phyloP scores from a whole-genome alignment of 2,113 vertebrate genomes.

The Cottus gobio region DNA sequence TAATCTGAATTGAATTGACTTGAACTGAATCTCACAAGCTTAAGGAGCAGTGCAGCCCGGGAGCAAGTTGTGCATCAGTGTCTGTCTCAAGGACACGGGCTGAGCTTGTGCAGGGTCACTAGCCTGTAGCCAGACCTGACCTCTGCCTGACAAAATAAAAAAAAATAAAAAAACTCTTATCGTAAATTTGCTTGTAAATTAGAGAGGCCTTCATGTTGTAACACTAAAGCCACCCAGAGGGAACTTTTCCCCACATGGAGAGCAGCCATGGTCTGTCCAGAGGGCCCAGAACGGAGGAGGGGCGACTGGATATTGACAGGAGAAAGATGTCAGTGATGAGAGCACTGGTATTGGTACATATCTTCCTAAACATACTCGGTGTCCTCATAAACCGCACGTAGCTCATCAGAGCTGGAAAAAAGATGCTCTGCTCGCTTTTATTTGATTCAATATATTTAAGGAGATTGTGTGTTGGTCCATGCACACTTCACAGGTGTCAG shows the following conservation, averaged over 20 bases:
- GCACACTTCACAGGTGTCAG: background rate
- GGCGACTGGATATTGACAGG: background rate
- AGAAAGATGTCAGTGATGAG: background rate
- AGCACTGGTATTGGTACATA: background rate
- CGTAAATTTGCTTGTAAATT: background rate
- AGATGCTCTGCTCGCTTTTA: background rate
- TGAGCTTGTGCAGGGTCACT: background rate
- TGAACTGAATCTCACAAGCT: no score
- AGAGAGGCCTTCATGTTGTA: background rate
- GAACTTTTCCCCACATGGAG: slow-evolving; percentile 37
- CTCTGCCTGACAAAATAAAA: no score
- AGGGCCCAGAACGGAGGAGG: background rate
- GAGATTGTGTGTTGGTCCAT: background rate
- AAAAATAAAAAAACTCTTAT: no score
- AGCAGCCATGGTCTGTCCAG: slow-evolving; percentile 24
- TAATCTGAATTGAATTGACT: no score
- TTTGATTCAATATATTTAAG: background rate
- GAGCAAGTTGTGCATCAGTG: background rate
- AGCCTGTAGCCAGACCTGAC: background rate
- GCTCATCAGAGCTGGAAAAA: background rate
- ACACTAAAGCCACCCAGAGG: background rate
- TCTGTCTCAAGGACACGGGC: background rate
- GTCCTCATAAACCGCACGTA: background rate
- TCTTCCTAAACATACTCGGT: background rate
- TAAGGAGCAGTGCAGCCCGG: background rate